Base-by-base conservation (phyloP, 1,140 invertebrate species). In the Bombyx mandarina region DNA sequence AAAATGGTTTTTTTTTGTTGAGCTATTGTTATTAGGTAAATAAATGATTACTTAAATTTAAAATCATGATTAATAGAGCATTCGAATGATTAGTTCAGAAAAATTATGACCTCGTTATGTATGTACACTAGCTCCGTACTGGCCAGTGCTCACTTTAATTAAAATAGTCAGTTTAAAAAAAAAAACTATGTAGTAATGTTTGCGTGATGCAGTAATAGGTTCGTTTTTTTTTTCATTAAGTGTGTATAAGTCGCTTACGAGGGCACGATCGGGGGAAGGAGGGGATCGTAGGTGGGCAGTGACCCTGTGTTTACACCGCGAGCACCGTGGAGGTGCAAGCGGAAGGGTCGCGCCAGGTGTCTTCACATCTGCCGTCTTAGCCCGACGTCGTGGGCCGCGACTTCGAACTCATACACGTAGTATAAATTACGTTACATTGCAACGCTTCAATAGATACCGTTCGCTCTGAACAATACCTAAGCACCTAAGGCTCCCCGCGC, bases 261-360 rank as follows among this genome's bases (percentile, higher is more conserved):
- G 69, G 75, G 71, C 67, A 67, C 58, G 62, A 60, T 69, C 55
- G 67, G 62, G 68, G 63, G 63, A 73, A 68, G 69, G 72, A 76
- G 73, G 70, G 73, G 68, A 48, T 60, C 52, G 81, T 82, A 81
- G 81, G 79, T 79, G 81, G 79, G 69, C 79, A 86, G 70, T 86
- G 83, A 84, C 83, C 79, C 77, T 65, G 60, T 58, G 57, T 57
- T 71, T 63, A 49, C 46, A 43, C 51, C 43, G 62, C 54, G 55
- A 54, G 63, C 63, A 63, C 45, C 52, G 61, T 49, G 71, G 69
- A 72, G 72, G 67, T 69, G 73, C 66, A 62, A 67, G 69, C 76
- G 79, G 78, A 81, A 80, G 79, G 81, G 79, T 78, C 77, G 67
- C 70, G 79, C 82, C 82, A 86, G 82, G 82, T 86, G 82, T 60